Percentiles rank a stretch among this genome's conserved stretches.
Evolutionary conservation across 2,797 vertebrate species (phyloP).

Genomic region (Percopsis omiscomaycus): DNA sequence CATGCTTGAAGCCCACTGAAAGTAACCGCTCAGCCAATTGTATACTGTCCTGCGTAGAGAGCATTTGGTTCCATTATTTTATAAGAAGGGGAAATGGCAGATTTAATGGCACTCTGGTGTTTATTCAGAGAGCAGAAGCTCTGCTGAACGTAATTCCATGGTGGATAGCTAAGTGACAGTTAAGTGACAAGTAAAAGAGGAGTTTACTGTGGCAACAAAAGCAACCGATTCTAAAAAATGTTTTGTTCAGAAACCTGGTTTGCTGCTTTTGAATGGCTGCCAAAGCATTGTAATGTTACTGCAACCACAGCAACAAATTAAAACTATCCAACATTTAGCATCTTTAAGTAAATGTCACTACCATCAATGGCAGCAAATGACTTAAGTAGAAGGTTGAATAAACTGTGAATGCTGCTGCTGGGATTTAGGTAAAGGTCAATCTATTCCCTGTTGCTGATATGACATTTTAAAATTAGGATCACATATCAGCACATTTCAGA

Average conservation of each 20-base stretch:
- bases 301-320: conserved; percentile 8
- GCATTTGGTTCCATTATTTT: not conserved
- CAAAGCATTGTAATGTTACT: not conserved
- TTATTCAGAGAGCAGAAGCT: not conserved
- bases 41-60: not conserved
- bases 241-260: too few relatives aligned
- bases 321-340: conserved; percentile 17
- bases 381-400: conserved; percentile 47
- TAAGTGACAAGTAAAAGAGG: not conserved
- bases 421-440: conserved; percentile 70
- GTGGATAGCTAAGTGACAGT: not conserved
- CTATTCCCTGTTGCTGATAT: conserved; percentile 59
- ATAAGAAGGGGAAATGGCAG: not conserved
- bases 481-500: conserved; percentile 19
- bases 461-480: conserved; percentile 57
- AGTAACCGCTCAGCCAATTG: not conserved
- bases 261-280: too few relatives aligned
- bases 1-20: conserved; percentile 4
- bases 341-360: conserved; percentile 51
- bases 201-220: not conserved
- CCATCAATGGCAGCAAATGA: conserved; percentile 65
- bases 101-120: conserved; percentile 4
- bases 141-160: conserved; percentile 13
- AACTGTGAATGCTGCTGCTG: conserved; percentile 37
- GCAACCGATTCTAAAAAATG: not conserved